A percentile compares a stretch with the other conserved stretches of the same genome.
Conservation (phyloP, 2,888 invertebrate genomes). For the Diarsia dahlii region DNA sequence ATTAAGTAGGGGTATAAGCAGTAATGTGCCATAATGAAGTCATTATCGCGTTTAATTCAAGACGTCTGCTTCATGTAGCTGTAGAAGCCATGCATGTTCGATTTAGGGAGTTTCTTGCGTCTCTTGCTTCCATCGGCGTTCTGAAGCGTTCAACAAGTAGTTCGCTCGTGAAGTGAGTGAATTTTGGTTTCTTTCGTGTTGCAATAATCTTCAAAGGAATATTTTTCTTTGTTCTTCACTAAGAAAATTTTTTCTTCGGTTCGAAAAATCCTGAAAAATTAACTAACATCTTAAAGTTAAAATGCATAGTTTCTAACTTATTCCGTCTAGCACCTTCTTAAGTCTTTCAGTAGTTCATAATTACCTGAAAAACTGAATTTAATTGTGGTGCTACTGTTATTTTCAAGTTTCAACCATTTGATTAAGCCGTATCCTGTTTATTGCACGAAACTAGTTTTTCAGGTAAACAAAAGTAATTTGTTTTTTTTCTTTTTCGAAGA, state of each 20-base stretch:
- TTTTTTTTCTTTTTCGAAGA: neutral
- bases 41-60: constrained; percentile 27
- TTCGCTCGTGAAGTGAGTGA: constrained; percentile 27
- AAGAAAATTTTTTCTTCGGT: neutral
- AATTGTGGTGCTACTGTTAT: neutral
- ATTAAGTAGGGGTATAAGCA: constrained; percentile 1
- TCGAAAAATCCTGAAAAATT: neutral
- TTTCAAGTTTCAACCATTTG: neutral
- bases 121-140: neutral
- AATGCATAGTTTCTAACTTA: neutral
- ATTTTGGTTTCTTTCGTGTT: neutral
- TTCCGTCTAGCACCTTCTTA: neutral
- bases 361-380: neutral
- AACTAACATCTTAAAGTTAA: neutral
- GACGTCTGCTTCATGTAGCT: constrained; percentile 1
- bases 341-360: neutral
- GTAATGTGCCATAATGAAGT: constrained; percentile 33
- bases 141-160: constrained; percentile 51
- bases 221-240: neutral
- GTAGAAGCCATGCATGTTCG: neutral
- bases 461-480: neutral
- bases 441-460: neutral
- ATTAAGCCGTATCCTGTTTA: neutral
- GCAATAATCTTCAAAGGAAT: neutral
- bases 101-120: neutral